These are phyloP conservation scores for Trachymyrmex cornetzi DNA, from an alignment of 1,140 invertebrate species.

Conservation along the genomic window DNA sequence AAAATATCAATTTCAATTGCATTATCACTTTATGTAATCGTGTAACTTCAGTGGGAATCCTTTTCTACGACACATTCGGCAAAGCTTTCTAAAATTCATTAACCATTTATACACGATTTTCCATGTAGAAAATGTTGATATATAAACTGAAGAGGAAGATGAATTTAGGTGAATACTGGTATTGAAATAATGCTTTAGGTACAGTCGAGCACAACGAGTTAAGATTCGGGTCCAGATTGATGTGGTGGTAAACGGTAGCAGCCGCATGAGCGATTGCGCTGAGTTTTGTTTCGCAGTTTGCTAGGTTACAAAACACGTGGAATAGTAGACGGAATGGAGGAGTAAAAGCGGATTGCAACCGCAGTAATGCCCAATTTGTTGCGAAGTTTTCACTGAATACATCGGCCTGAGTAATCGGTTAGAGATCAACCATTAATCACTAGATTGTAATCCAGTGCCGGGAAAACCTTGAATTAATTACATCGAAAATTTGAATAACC, in stretches of 20 bases:
- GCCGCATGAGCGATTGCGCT: constrained; percentile 52
- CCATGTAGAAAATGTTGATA: neutral
- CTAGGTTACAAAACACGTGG: constrained; percentile 46
- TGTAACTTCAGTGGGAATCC: neutral
- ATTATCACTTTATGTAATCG: neutral
- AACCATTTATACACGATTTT: neutral
- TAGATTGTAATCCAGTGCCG: neutral
- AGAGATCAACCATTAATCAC: constrained; percentile 22
- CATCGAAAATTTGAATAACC: neutral
- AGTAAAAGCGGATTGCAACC: constrained; percentile 52
- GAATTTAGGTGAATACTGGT: neutral
- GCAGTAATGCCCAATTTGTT: constrained; percentile 45
- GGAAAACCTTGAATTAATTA: constrained; percentile 3
- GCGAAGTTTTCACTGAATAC: constrained; percentile 41
- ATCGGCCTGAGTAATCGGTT: constrained; percentile 14
- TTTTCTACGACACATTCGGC: neutral
- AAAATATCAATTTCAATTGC: constrained; percentile 4
- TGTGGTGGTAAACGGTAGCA: constrained; percentile 27
- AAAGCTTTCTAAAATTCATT: constrained; percentile 33
- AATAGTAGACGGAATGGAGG: constrained; percentile 23
- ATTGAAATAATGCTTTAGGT: constrained; percentile 8
- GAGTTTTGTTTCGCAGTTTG: constrained; percentile 58
- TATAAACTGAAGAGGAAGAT: neutral
- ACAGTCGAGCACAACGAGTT: neutral
- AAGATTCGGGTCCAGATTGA: constrained; percentile 56